phyloP scores from a whole-genome alignment of 2,888 invertebrate species.

The Stenurella melanura region DNA sequence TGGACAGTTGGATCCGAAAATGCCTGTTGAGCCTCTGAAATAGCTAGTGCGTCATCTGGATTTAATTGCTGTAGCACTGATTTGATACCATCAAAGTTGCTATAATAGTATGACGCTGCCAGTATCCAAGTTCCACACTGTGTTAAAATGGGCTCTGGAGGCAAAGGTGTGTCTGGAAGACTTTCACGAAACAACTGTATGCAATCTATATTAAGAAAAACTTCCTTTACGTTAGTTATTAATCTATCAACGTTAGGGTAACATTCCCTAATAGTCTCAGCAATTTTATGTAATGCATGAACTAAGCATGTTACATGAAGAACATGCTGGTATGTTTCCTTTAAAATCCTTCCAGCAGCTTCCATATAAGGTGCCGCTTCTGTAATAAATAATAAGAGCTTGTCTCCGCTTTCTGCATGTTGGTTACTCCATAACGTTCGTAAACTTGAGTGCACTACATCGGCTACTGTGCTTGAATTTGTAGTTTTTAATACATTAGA shows the following conservation, averaged over 20 bases:
- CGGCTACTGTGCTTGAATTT: background rate
- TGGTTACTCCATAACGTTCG: background rate
- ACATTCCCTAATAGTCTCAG: slow-evolving; percentile 7
- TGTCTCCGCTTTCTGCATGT: background rate
- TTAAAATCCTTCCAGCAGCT: background rate
- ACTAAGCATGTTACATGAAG: slow-evolving; percentile 7
- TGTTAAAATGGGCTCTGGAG: background rate
- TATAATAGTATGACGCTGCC: slow-evolving; percentile 8
- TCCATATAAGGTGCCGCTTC: background rate
- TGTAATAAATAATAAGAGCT: background rate
- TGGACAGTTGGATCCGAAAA: background rate
- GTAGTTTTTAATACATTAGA: background rate
- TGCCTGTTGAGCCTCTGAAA: background rate
- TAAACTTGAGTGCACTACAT: background rate
- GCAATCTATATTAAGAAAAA: slow-evolving; percentile 1
- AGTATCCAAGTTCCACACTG: slow-evolving; percentile 16
- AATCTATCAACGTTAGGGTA: slow-evolving; percentile 2
- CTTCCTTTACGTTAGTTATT: slow-evolving; percentile 1
- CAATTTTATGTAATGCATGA: background rate
- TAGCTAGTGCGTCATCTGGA: background rate
- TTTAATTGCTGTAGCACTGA: background rate
- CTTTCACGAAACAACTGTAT: background rate
- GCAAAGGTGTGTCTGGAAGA: slow-evolving; percentile 9
- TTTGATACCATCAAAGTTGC: background rate
- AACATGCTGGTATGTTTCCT: background rate